These are phyloP conservation scores for Lampris incognitus DNA, from an alignment of 2,113 vertebrate genomes.

Conservation along the genomic window DNA sequence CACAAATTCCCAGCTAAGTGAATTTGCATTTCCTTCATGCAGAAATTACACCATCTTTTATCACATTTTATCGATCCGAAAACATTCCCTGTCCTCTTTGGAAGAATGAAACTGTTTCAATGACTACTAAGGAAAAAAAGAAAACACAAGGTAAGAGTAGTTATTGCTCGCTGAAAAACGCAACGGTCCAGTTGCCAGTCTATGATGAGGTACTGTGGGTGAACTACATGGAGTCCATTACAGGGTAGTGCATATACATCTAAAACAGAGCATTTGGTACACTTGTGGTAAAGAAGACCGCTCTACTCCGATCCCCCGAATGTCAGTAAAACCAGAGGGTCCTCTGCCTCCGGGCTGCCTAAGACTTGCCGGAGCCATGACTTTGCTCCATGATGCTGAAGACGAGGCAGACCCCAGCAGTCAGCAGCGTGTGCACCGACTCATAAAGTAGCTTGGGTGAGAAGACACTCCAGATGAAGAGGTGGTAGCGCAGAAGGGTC, in stretches of 20 bases:
- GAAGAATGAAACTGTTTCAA: constrained; percentile 38
- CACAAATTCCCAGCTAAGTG: background rate
- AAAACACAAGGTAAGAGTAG: background rate
- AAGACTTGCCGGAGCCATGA: constrained; percentile 50
- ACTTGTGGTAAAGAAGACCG: background rate
- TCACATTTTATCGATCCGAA: constrained; percentile 28
- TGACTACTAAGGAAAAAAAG: constrained; percentile 21
- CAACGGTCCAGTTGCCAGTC: background rate
- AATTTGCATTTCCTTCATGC: no score
- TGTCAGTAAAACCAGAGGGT: background rate
- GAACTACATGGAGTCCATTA: background rate
- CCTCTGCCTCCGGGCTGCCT: constrained; percentile 6
- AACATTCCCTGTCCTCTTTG: background rate
- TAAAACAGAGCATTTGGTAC: background rate
- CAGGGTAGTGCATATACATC: background rate
- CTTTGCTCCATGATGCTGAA: constrained; percentile 90
- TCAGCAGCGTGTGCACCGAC: constrained; percentile 89
- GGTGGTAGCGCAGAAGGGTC: constrained; percentile 92
- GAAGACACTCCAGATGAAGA: constrained; percentile 99
- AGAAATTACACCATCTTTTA: background rate
- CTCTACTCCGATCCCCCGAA: background rate
- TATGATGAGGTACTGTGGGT: background rate
- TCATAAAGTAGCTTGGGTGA: constrained; percentile 97
- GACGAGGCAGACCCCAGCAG: constrained; percentile 85
- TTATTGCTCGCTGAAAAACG: background rate